Percentiles rank a stretch among this genome's conserved stretches.
phyloP scores from a whole-genome alignment of 2,113 vertebrate genomes.

The Zosterops pallidus region DNA sequence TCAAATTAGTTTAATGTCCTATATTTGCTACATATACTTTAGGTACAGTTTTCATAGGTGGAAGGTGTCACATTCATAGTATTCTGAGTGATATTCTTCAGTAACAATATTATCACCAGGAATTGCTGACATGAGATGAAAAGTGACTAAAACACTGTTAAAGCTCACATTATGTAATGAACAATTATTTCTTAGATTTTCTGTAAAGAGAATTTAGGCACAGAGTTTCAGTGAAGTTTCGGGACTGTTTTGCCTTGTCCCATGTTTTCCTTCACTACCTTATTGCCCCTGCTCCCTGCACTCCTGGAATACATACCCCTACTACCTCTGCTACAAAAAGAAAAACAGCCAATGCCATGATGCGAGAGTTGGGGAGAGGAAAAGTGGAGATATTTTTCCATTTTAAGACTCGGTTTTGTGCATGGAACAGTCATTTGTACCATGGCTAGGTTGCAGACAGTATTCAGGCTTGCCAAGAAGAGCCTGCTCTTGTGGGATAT shows the following conservation, averaged over 20 bases:
- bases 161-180: neutral
- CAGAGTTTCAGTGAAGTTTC: neutral
- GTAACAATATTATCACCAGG: neutral
- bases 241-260: neutral
- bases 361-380: neutral
- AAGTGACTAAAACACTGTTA: neutral
- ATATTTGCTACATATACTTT: neutral
- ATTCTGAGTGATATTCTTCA: neutral
- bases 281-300: neutral
- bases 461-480: neutral
- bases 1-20: neutral
- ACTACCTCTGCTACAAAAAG: rapidly evolving
- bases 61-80: neutral
- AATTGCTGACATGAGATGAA: neutral
- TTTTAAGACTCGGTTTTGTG: neutral
- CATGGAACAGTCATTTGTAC: neutral
- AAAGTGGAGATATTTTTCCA: rapidly evolving
- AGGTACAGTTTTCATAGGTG: neutral
- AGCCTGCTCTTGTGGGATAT: neutral
- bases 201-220: neutral
- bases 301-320: rapidly evolving
- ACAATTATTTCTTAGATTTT: neutral
- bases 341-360: neutral
- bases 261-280: neutral
- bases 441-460: neutral